Conservation (phyloP, 2,797 vertebrate genomes). For the Galaxias olidus region DNA sequence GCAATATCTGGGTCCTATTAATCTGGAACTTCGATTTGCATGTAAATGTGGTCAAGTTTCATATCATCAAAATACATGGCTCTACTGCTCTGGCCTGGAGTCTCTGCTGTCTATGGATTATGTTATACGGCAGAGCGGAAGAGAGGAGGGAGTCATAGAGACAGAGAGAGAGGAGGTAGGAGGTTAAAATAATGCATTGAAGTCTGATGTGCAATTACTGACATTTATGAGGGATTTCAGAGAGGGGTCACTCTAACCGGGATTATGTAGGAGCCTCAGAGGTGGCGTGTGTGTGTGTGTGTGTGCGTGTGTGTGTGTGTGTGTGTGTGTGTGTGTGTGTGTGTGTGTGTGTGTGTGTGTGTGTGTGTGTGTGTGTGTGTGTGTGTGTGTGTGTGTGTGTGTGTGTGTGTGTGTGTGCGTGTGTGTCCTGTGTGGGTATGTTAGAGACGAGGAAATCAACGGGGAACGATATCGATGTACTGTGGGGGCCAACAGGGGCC, state of each 20-base stretch:
- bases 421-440: conserved; percentile 49
- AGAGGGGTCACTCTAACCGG: conserved; percentile 84
- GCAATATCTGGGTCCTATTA: conserved; percentile 88
- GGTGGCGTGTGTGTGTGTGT: no score
- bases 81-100: conserved; percentile 55
- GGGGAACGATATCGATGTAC: conserved; percentile 85
- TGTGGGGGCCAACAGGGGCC: conserved; percentile 57
- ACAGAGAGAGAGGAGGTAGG: neutral
- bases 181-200: conserved; percentile 87
- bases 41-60: conserved; percentile 99
- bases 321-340: no score
- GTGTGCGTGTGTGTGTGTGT: no score
- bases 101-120: conserved; percentile 9
- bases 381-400: no score
- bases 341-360: no score
- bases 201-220: conserved; percentile 92
- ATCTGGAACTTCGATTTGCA: conserved; percentile 99
- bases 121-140: conserved; percentile 25
- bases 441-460: conserved; percentile 88
- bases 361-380: no score
- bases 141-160: conserved; percentile 4
- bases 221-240: conserved; percentile 93
- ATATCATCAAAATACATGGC: conserved; percentile 99
- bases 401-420: no score
- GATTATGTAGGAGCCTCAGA: no score